A percentile compares a stretch with the other conserved stretches of the same genome.
Evolutionary conservation across 2,888 invertebrate genomes (phyloP).

Genomic region (Venustoraphidia nigricollis): DNA sequence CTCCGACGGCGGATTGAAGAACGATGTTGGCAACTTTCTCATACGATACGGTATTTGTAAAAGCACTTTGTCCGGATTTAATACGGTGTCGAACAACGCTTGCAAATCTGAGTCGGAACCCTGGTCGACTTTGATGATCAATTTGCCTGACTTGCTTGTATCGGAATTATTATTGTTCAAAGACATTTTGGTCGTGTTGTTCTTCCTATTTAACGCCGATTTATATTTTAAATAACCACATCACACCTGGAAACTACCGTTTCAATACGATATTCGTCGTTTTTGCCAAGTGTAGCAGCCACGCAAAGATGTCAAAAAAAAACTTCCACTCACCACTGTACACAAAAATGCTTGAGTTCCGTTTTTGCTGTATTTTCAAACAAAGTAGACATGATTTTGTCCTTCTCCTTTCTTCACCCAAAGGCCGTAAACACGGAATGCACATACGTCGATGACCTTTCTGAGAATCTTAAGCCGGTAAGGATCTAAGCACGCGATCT

Average conservation of each 20-base stretch:
- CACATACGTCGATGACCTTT: constrained; percentile 91
- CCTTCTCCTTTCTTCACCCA: constrained; percentile 99
- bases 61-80: constrained; percentile 85
- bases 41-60: constrained; percentile 88
- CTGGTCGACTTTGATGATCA: constrained; percentile 84
- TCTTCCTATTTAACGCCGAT: no score
- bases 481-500: constrained; percentile 68
- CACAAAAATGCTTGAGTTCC: constrained; percentile 68
- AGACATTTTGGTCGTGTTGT: constrained; percentile 20
- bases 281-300: no score
- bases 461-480: constrained; percentile 78
- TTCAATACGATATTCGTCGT: no score
- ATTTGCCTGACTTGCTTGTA: constrained; percentile 46
- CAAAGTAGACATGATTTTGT: constrained; percentile 93
- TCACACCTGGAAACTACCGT: no score
- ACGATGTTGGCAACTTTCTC: constrained; percentile 92
- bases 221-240: no score
- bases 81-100: constrained; percentile 87
- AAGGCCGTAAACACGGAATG: constrained; percentile 96
- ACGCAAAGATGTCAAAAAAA: no score
- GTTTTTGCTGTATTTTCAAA: constrained; percentile 91
- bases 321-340: no score
- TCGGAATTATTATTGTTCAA: constrained; percentile 38
- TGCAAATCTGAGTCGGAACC: constrained; percentile 92
- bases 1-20: constrained; percentile 91